Evolutionary conservation across 2,888 invertebrate genomes (phyloP).

Genomic region (Lepidocyrtinus sp.): DNA sequence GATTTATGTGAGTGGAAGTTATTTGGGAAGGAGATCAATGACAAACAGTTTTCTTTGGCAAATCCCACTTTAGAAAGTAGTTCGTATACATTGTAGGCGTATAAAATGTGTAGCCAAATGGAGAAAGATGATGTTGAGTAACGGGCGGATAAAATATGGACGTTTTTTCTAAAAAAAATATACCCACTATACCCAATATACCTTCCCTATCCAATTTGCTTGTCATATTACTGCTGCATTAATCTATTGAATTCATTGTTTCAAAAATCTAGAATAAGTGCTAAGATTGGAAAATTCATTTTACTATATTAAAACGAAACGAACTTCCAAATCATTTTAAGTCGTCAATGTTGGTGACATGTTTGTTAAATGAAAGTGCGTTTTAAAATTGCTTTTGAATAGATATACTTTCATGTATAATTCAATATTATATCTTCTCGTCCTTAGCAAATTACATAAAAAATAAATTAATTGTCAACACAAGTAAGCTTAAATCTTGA

Average conservation of each 20-base stretch:
- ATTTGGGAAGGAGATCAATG: background rate
- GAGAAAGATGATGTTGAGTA: slow-evolving; percentile 1
- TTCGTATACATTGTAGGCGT: background rate
- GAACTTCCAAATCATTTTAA: background rate
- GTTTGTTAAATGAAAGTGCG: too few relatives aligned
- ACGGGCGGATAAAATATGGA: slow-evolving; percentile 15
- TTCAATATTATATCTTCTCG: too few relatives aligned
- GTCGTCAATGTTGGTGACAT: too few relatives aligned
- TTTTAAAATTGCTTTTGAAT: too few relatives aligned
- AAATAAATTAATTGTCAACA: too few relatives aligned
- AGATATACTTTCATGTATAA: too few relatives aligned
- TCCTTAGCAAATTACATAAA: too few relatives aligned
- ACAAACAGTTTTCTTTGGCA: background rate
- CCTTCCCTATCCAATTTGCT: background rate
- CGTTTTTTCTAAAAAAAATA: slow-evolving; percentile 3
- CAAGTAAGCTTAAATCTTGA: too few relatives aligned
- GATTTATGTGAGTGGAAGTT: background rate
- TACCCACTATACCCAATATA: background rate
- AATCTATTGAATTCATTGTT: background rate
- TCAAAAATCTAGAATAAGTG: background rate
- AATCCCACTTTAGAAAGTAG: background rate
- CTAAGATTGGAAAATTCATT: background rate
- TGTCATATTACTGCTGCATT: background rate
- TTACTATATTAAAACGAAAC: too few relatives aligned
- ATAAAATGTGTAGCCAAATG: background rate